A percentile compares a stretch with the other conserved stretches of the same genome.
phyloP scores from a whole-genome alignment of 92 coral and sea anemone genomes.

The Palythoa grandiflora region DNA sequence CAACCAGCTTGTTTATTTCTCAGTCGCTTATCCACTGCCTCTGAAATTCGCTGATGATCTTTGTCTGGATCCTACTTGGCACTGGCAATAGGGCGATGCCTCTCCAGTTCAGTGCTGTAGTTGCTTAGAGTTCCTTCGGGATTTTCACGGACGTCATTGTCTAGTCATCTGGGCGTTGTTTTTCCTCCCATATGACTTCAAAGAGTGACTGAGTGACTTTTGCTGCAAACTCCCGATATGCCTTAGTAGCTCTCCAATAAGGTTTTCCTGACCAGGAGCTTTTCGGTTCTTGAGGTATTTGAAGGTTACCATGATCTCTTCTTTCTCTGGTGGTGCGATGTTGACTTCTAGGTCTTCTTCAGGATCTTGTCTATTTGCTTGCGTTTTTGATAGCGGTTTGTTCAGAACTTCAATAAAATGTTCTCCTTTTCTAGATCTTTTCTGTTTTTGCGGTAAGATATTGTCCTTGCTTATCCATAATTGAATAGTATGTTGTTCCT shows the following conservation, averaged over 20 bases:
- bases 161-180: background rate
- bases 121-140: background rate
- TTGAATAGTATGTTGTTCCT: background rate
- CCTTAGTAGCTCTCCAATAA: background rate
- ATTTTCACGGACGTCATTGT: background rate
- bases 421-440: background rate
- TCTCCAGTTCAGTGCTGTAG: background rate
- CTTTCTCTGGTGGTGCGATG: background rate
- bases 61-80: background rate
- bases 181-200: no score
- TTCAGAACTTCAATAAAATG: no score
- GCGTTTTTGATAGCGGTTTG: slow-evolving; percentile 22
- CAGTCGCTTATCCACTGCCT: slow-evolving; percentile 31
- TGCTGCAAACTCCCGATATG: background rate
- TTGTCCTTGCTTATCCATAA: background rate
- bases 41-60: slow-evolving; percentile 1
- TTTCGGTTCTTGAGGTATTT: background rate
- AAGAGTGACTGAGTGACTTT: background rate
- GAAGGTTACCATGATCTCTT: background rate
- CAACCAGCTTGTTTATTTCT: slow-evolving; percentile 45
- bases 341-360: no score
- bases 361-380: slow-evolving; percentile 21
- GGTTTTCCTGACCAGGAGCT: background rate
- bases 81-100: background rate
- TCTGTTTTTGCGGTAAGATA: background rate